Base-by-base conservation (phyloP, 2,113 vertebrate species). In the Engystomops pustulosus region DNA sequence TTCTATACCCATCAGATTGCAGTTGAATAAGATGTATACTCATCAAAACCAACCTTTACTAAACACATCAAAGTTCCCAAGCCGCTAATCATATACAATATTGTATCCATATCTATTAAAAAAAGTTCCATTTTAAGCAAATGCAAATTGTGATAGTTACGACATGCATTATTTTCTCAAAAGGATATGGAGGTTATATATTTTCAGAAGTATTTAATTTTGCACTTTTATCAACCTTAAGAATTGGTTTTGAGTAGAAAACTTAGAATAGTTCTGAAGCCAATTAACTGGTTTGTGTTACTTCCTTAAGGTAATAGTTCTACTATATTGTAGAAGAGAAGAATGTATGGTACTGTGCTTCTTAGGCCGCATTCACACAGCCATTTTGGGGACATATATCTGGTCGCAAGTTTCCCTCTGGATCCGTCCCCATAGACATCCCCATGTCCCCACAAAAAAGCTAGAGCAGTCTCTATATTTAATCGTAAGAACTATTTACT, bases 41-140 rank as follows among this genome's bases (percentile, higher is more conserved):
- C 62, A 81, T 81, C 65, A 70, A 81, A 81, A 53, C 20, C 58
- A 65, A 65, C 78, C 78, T 67, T 80, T 25, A 55, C 20, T 51
- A 81, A 81, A 53, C 41, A 70, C 62, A 80, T 81, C 45, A 80
- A 80, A 79, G 79, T 70, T 51, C 47, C 65, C 79, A 49, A 49
- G 67, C 65, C 69, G 14, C 47, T 36, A 55, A 80, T 44, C 44
- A 34, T 32, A 34, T 14, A 41, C 9, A 80, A 68, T 11, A 62
- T n/a, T 49, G 25, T 30, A 15, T 18, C 60, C 27, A 49, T 38
- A 18, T 27, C 7, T 17, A 25, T 23, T 51, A 70, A 71, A 81
- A 55, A 49, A 30, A 30, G 10, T 25, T 49, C 3, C 6, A 18
- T 6, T 47, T 30, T 47, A 45, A 27, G 36, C 8, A 69, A n/a